Conservation (phyloP, 2,113 vertebrate species). For the Nicator chloris region DNA sequence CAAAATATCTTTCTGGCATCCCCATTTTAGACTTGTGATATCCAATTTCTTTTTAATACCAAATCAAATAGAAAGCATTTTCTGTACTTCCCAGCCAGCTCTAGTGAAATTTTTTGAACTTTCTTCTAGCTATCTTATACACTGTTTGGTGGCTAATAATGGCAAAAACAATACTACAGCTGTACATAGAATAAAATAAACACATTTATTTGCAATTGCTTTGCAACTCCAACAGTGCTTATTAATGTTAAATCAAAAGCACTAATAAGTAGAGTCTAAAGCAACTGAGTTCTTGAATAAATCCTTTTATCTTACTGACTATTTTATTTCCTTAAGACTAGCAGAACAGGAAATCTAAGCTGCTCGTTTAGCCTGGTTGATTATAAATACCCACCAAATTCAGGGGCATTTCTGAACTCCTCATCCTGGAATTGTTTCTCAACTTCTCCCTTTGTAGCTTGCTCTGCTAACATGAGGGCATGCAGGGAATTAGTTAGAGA, state of each 20-base stretch:
- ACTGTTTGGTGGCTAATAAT: neutral
- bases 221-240: neutral
- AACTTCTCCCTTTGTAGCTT: too few species aligned
- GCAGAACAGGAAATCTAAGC: too few species aligned
- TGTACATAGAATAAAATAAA: neutral
- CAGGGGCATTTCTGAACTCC: too few species aligned
- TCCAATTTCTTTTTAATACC: constrained; percentile 42
- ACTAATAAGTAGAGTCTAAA: neutral
- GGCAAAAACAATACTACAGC: neutral
- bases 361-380: too few species aligned
- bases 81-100: neutral
- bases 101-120: neutral
- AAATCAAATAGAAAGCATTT: constrained; percentile 31
- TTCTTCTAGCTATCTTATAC: neutral
- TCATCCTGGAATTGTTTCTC: too few species aligned
- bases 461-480: too few species aligned
- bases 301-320: too few species aligned
- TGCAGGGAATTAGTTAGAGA: too few species aligned
- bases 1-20: neutral
- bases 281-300: neutral
- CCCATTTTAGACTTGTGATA: constrained; percentile 2
- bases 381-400: too few species aligned
- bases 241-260: neutral
- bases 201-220: neutral
- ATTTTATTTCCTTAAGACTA: too few species aligned